Conservation (phyloP, 2,888 invertebrate genomes). For the Apeira syringaria region DNA sequence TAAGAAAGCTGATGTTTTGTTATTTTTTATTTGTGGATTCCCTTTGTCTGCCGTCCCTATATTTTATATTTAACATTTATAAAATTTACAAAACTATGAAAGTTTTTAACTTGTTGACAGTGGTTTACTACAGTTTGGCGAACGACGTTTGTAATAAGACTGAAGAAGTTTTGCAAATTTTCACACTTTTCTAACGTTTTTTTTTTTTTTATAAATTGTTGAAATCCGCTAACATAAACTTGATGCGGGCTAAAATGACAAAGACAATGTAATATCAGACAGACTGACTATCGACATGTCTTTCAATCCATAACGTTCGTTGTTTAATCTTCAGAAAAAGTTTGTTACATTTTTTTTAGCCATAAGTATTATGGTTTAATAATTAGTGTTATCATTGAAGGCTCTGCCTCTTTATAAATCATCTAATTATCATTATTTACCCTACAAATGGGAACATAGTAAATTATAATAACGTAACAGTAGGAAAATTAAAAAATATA, state of each 20-base stretch:
- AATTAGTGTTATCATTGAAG: no score
- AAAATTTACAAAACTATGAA: slow-evolving; percentile 20
- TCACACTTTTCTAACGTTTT: slow-evolving; percentile 69
- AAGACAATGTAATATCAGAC: slow-evolving; percentile 48
- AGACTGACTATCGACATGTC: slow-evolving; percentile 56
- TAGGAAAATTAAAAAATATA: slow-evolving; percentile 1
- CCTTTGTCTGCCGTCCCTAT: slow-evolving; percentile 27
- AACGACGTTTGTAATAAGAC: slow-evolving; percentile 69
- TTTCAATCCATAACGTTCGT: no score
- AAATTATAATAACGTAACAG: background rate
- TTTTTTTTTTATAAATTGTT: slow-evolving; percentile 57
- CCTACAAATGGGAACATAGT: background rate
- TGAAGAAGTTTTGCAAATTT: slow-evolving; percentile 67
- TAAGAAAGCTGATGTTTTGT: slow-evolving; percentile 9
- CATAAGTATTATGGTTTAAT: no score
- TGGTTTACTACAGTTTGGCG: slow-evolving; percentile 35
- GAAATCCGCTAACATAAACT: slow-evolving; percentile 34
- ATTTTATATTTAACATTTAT: slow-evolving; percentile 12
- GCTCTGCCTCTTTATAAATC: background rate
- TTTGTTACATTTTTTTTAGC: no score
- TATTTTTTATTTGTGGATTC: slow-evolving; percentile 16
- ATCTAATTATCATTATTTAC: background rate
- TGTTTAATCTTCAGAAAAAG: no score
- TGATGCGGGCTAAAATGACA: slow-evolving; percentile 34
- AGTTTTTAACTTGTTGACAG: slow-evolving; percentile 20